phyloP scores from a whole-genome alignment of 2,113 vertebrate species.

The Ploceus nigricollis region DNA sequence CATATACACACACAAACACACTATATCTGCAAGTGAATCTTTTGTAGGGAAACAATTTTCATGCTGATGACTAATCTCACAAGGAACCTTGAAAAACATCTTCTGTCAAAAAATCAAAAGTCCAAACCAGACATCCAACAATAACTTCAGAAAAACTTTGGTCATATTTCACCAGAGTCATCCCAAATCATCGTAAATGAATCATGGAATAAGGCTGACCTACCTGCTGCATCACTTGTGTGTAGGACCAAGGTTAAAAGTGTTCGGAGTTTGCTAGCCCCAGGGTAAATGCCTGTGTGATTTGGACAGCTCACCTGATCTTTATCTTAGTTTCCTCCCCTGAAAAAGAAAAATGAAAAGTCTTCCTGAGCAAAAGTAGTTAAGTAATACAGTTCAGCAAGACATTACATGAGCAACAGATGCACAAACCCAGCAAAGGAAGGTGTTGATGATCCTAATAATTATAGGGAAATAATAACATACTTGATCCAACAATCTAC shows the following conservation, averaged over 20 bases:
- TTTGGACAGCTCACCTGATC: background rate
- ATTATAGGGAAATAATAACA: background rate
- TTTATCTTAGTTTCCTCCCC: background rate
- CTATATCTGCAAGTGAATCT: background rate
- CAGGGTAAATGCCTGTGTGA: background rate
- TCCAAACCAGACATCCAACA: background rate
- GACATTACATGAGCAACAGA: background rate
- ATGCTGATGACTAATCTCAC: background rate
- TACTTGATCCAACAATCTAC: background rate
- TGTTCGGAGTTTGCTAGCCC: background rate
- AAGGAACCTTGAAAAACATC: background rate
- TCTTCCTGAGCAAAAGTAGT: background rate
- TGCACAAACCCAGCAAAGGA: background rate
- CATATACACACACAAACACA: fast-evolving
- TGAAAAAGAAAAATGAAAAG: background rate
- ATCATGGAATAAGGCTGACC: background rate
- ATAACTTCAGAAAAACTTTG: background rate
- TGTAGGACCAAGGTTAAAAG: background rate
- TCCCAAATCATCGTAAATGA: background rate
- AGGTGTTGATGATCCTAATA: background rate
- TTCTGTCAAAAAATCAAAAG: background rate
- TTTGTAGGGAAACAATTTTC: background rate
- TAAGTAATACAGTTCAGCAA: background rate
- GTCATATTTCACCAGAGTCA: background rate
- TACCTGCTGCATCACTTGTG: background rate